Conservation (phyloP, 2,113 vertebrate genomes). For the Herpetotheres cachinnans region DNA sequence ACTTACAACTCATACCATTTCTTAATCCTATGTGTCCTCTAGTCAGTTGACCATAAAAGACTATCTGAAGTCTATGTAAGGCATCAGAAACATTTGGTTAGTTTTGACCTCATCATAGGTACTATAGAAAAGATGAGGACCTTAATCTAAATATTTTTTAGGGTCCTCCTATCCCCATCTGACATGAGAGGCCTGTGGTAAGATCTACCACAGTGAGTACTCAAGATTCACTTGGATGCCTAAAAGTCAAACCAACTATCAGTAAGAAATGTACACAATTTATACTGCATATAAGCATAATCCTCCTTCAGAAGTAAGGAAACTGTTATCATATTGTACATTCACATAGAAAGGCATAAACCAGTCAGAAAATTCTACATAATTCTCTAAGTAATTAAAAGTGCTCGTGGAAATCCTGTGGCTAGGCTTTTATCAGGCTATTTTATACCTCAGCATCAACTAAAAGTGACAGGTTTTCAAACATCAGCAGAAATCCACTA, state of each 20-base stretch:
- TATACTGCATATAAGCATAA: not conserved
- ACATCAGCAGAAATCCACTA: not conserved
- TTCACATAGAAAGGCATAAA: not conserved
- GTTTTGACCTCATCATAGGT: not conserved
- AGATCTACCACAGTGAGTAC: not conserved
- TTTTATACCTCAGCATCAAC: not conserved
- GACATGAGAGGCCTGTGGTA: not conserved
- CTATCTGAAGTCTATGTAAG: not conserved
- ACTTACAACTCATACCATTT: not conserved
- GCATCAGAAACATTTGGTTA: not conserved
- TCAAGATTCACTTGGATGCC: not conserved
- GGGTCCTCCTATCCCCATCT: not conserved
- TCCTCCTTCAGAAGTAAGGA: not conserved
- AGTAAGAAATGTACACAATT: not conserved
- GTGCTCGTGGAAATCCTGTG: not conserved
- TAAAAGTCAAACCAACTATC: not conserved
- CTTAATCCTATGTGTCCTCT: rapidly evolving
- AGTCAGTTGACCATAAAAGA: not conserved
- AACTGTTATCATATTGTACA: not conserved
- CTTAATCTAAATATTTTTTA: not conserved
- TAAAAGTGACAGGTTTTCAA: not conserved
- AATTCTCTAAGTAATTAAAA: not conserved
- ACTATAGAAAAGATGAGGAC: not conserved
- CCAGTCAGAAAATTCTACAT: not conserved
- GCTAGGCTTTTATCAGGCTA: not conserved